phyloP scores from a whole-genome alignment of 1,140 invertebrate species.

The Thrips palmi region DNA sequence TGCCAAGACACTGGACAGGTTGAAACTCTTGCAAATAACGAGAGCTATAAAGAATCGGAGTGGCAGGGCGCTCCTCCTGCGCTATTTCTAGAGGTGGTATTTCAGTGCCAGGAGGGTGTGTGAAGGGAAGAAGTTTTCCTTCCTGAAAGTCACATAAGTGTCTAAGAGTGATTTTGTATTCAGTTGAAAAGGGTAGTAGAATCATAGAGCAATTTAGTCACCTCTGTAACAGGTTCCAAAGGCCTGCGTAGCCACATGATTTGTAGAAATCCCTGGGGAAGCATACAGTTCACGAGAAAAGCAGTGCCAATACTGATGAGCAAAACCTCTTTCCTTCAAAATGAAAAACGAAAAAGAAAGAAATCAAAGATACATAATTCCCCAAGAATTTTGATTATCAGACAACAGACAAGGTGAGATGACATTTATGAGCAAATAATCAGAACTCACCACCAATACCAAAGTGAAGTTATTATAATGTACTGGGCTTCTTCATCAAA shows the following conservation, averaged over 20 bases:
- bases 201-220: constrained; percentile 24
- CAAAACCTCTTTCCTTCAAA: constrained; percentile 50
- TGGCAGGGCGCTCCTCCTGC: not conserved
- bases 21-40: constrained; percentile 79
- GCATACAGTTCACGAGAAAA: constrained; percentile 35
- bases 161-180: too few relatives aligned
- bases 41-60: constrained; percentile 21
- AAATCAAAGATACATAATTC: constrained; percentile 8
- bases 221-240: constrained; percentile 17
- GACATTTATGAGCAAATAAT: too few relatives aligned
- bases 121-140: too few relatives aligned
- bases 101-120: too few relatives aligned
- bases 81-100: too few relatives aligned
- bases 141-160: too few relatives aligned
- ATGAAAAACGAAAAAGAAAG: constrained; percentile 13
- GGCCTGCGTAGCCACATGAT: constrained; percentile 3
- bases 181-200: too few relatives aligned
- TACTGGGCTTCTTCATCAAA: constrained; percentile 23
- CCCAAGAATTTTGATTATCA: constrained; percentile 3
- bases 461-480: constrained; percentile 47
- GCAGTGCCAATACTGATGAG: constrained; percentile 45
- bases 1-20: constrained; percentile 62
- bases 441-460: constrained; percentile 55
- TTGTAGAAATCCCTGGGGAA: constrained; percentile 19
- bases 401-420: constrained; percentile 2